Conservation (phyloP, 2,113 vertebrate genomes). For the Taxidea taxus region DNA sequence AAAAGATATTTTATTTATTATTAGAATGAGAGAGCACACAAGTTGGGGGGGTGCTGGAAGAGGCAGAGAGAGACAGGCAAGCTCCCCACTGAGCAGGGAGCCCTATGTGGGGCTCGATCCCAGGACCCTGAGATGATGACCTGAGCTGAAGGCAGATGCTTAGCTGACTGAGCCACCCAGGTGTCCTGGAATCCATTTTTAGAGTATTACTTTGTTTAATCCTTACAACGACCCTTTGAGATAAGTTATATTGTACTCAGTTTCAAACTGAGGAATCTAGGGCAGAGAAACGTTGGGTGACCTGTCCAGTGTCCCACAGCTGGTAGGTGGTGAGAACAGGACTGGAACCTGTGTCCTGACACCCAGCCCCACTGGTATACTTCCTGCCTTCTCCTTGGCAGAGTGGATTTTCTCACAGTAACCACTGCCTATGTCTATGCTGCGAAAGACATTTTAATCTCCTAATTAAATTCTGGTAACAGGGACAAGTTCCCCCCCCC, state of each 20-base stretch:
- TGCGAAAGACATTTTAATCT: neutral
- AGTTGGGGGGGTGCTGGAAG: no score
- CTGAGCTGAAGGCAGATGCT: no score
- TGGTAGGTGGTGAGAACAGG: neutral
- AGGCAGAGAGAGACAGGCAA: no score
- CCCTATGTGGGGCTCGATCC: no score
- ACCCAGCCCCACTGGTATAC: neutral
- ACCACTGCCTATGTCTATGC: neutral
- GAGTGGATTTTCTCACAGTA: neutral
- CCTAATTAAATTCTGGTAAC: neutral
- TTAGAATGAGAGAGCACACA: no score
- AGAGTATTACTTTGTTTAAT: neutral
- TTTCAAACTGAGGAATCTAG: neutral
- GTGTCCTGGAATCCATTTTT: neutral
- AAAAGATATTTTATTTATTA: no score
- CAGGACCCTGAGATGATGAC: no score
- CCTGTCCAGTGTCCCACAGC: neutral
- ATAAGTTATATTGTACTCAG: neutral
- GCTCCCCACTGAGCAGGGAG: no score
- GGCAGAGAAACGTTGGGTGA: neutral
- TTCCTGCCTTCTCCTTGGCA: neutral
- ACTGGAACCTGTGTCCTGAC: neutral
- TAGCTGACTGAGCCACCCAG: no score
- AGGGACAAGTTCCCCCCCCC: neutral
- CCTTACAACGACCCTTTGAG: neutral